Percentiles rank a stretch among this genome's conserved stretches.
These are phyloP conservation scores for Coremacera marginata DNA, from an alignment of 2,888 invertebrate genomes.

Conservation along the genomic window DNA sequence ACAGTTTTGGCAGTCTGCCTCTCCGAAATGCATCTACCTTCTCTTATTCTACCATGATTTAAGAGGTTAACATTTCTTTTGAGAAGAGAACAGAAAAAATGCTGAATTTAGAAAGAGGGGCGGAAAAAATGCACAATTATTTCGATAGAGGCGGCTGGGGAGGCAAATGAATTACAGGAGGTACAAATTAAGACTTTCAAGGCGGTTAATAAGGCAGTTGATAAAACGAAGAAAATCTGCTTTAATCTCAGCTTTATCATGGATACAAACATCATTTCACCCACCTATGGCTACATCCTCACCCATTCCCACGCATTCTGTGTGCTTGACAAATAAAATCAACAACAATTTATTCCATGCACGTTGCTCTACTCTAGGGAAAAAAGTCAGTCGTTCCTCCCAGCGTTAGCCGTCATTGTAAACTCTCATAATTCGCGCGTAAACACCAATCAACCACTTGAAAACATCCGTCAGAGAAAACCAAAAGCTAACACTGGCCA, in stretches of 20 bases:
- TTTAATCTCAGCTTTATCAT: background rate
- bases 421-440: constrained; percentile 37
- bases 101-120: too few species aligned
- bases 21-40: too few species aligned
- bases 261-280: background rate
- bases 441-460: constrained; percentile 41
- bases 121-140: too few species aligned
- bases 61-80: too few species aligned
- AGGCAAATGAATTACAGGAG: too few species aligned
- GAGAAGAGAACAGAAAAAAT: too few species aligned
- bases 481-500: constrained; percentile 22
- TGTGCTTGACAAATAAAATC: constrained; percentile 25
- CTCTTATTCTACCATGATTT: too few species aligned
- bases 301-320: background rate
- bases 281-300: background rate
- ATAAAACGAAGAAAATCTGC: constrained; percentile 6
- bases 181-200: too few species aligned
- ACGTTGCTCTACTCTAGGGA: background rate
- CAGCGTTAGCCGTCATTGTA: background rate
- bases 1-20: too few species aligned
- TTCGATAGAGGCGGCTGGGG: too few species aligned
- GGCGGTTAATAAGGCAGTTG: too few species aligned
- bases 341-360: constrained; percentile 28
- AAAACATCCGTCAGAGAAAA: constrained; percentile 35
- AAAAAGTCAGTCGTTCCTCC: background rate